These are phyloP conservation scores for Acheta domesticus DNA, from an alignment of 2,888 invertebrate species.

Conservation along the genomic window DNA sequence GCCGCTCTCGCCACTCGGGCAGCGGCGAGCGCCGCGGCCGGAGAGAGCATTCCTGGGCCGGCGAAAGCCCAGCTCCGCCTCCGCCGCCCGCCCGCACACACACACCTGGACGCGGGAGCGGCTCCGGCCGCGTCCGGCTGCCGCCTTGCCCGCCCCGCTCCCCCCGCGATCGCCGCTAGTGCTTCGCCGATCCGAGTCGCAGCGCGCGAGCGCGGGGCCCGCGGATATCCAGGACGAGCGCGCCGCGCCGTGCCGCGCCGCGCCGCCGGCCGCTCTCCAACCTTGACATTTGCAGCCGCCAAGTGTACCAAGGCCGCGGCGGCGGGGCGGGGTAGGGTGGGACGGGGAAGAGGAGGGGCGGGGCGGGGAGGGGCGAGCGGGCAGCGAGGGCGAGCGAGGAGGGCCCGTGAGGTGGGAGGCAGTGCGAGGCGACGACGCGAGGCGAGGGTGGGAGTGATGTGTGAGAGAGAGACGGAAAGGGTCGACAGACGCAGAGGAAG, in stretches of 20 bases:
- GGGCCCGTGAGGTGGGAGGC: too few species aligned
- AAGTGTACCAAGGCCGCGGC: constrained; percentile 18
- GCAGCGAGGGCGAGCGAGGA: too few species aligned
- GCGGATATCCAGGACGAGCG: constrained; percentile 7
- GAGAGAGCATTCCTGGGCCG: not conserved
- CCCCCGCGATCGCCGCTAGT: too few species aligned
- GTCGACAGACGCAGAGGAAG: too few species aligned
- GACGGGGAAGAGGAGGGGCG: not conserved
- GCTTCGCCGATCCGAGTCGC: too few species aligned
- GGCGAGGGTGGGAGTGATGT: too few species aligned
- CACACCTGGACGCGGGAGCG: not conserved
- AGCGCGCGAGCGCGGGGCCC: not conserved
- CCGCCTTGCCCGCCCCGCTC: not conserved
- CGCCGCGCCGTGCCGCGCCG: not conserved
- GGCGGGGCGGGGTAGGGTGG: not conserved
- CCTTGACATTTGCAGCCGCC: constrained; percentile 18
- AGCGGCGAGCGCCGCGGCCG: not conserved
- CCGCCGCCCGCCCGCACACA: not conserved
- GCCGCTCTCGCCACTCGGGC: not conserved
- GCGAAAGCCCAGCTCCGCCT: not conserved
- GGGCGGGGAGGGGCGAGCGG: too few species aligned
- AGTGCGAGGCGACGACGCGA: too few species aligned
- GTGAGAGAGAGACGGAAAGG: too few species aligned
- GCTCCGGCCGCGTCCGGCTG: not conserved
- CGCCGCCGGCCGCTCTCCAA: constrained; percentile 1